Evolutionary conservation across 2,113 vertebrate genomes (phyloP).

Genomic region (Zapornia atra): DNA sequence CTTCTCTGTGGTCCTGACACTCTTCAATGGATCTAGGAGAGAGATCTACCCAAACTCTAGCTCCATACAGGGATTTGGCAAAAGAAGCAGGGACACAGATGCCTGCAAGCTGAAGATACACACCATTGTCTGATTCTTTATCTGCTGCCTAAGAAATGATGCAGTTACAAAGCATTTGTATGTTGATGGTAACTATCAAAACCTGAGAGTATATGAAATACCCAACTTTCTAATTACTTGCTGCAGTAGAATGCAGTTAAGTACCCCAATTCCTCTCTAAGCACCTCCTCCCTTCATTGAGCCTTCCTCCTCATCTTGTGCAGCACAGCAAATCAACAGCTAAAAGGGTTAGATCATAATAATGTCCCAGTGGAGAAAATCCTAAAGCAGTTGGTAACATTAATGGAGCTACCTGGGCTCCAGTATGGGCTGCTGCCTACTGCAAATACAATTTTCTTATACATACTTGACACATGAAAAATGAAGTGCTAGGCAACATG

Average conservation of each 20-base stretch:
- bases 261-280: neutral
- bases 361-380: neutral
- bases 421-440: neutral
- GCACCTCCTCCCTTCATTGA: neutral
- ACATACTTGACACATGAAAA: neutral
- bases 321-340: neutral
- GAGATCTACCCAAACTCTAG: neutral
- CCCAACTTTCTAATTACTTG: neutral
- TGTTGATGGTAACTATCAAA: neutral
- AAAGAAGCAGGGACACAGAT: neutral
- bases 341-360: neutral
- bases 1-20: neutral
- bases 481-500: neutral
- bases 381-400: neutral
- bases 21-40: neutral
- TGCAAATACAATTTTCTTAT: neutral
- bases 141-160: neutral
- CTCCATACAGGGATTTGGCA: neutral
- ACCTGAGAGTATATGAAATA: neutral
- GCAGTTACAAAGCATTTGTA: neutral
- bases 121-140: neutral
- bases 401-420: neutral
- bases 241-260: neutral
- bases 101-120: neutral
- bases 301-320: neutral